A percentile compares a stretch with the other conserved stretches of the same genome.
Evolutionary conservation across 2,888 invertebrate species (phyloP).

Genomic region (Alloscopus bannaensis): DNA sequence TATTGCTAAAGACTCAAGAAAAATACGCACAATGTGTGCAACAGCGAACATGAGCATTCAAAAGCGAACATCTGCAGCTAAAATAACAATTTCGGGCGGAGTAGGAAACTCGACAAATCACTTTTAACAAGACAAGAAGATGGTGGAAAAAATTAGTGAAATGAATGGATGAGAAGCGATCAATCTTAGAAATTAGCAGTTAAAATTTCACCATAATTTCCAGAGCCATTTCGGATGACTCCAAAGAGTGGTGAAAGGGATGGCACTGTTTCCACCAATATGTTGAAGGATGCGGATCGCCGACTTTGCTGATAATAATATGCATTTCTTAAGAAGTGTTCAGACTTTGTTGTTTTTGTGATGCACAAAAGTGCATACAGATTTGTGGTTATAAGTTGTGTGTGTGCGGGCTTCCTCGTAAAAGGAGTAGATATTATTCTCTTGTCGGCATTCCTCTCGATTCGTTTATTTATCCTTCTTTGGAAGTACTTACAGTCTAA

Average conservation of each 20-base stretch:
- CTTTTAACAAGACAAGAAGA: conserved; percentile 59
- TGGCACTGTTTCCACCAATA: conserved; percentile 1
- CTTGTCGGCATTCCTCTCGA: conserved; percentile 46
- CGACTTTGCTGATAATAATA: too few species aligned
- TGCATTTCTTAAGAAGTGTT: too few species aligned
- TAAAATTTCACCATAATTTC: too few species aligned
- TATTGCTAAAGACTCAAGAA: too few species aligned
- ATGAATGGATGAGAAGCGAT: conserved; percentile 40
- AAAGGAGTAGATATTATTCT: conserved; percentile 8
- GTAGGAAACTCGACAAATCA: conserved; percentile 48
- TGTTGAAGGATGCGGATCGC: conserved; percentile 1
- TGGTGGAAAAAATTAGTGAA: conserved; percentile 39
- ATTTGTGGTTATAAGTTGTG: conserved; percentile 10
- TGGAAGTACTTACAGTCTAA: conserved; percentile 49
- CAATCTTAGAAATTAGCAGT: conserved; percentile 37
- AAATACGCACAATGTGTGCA: conserved; percentile 2
- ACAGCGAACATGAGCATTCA: conserved; percentile 16
- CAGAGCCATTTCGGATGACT: too few species aligned
- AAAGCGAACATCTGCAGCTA: conserved; percentile 14
- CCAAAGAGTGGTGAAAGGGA: background rate
- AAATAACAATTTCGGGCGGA: conserved; percentile 32
- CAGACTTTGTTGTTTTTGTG: background rate
- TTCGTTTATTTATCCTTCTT: conserved; percentile 58
- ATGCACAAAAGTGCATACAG: background rate
- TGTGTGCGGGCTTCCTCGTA: conserved; percentile 21